Conservation (phyloP, 2,888 invertebrate genomes). For the Hyles lineata region DNA sequence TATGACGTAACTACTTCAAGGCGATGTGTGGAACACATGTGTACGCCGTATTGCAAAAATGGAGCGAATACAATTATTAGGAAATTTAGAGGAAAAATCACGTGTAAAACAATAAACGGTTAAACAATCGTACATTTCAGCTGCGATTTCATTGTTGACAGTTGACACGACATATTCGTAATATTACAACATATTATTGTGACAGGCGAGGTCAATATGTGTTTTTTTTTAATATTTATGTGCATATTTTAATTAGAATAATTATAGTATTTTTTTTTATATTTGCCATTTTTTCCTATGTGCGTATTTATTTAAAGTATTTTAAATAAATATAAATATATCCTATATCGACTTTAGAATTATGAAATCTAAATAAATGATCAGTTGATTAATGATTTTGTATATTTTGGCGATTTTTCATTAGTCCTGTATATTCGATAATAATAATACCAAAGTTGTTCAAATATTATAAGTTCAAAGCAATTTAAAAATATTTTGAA, state of each 20-base stretch:
- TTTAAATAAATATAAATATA: too few species aligned
- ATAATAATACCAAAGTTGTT: too few species aligned
- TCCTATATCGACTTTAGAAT: too few species aligned
- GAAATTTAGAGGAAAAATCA: neutral
- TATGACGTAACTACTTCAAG: neutral
- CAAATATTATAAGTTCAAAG: too few species aligned
- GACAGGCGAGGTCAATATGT: neutral
- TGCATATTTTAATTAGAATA: neutral
- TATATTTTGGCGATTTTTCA: too few species aligned
- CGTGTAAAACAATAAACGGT: neutral
- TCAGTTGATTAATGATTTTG: too few species aligned
- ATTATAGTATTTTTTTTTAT: too few species aligned
- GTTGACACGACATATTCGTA: neutral
- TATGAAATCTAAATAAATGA: too few species aligned
- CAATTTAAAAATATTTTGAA: too few species aligned
- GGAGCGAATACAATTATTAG: neutral
- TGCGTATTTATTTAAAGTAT: too few species aligned
- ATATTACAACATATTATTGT: constrained; percentile 6
- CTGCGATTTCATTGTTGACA: neutral
- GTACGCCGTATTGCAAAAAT: neutral
- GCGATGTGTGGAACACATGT: neutral
- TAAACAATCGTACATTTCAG: neutral
- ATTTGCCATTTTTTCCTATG: too few species aligned
- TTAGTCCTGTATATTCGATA: too few species aligned
- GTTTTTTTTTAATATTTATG: neutral